Evolutionary conservation across 2,888 invertebrate species (phyloP), one percentile per base, ranked within the genome.

Genomic region (Nomada goodeniana): DNA sequence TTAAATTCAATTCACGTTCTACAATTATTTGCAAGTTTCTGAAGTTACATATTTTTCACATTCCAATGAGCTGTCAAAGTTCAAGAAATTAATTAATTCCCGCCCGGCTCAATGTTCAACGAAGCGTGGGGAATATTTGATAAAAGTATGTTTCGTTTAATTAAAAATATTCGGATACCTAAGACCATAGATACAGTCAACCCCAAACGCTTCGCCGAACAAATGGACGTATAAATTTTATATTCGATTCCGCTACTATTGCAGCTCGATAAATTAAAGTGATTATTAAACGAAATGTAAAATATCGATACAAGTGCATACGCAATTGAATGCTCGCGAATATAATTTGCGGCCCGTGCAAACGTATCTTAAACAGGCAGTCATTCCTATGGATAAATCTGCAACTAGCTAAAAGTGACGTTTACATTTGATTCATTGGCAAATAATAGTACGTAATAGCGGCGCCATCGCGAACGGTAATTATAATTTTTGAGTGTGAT

Each of bases 161-260:
- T 9, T 63, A 63, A 63, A 63, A 23, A 50, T 52, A 29, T 50
- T 18, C 15, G 9, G 1, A 11, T 11, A 29, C 7, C 29, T n/a
- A 1, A 36, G 29, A 53, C 52, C 29, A 7, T 7, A n/a, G 11
- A 5, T 29, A 29, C 20, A 10, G 13, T 13, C 15, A 20, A 15
- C 5, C 10, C 29, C 36, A 36, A 67, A 2, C 10, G 20, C 52
- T 20, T 20, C 52, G 9, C 36, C 5, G 2, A 29, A 7, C n/a
- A n/a, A 65, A 52, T 13, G 52, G 26, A 29, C 7, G 26, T 52
- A 65, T n/a, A 65, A 50, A 65, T 65, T 4, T 20, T 13, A 65
- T 7, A 26, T 26, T 26, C n/a, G 13, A 20, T 65, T 52, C 9
- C 20, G 23, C 26, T 23, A 23, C 20, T 4, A 20, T 11, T 57